Base-by-base conservation (phyloP, 2,797 vertebrate genomes). In the Momotus momota region DNA sequence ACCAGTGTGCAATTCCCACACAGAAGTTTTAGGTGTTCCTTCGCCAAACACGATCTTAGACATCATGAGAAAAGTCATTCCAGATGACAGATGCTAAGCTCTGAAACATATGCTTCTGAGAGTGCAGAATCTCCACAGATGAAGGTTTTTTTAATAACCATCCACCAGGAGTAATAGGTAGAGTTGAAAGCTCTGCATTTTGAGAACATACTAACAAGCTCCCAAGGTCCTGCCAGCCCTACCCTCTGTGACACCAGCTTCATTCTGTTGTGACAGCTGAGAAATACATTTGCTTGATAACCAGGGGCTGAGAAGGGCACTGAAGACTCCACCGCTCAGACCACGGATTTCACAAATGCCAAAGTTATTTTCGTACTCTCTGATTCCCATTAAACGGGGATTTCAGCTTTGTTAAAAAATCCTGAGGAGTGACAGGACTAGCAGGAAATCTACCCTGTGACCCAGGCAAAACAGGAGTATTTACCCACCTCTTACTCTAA, bases 201-300 rank as follows among this genome's bases (percentile, higher is more conserved):
- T 5, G 31, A 38, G 67, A 52, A 22, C 0, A 2, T 1, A n/a
- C 54, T 6, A 45, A 46, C 2, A 4, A 92, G 71, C 54, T 90
- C 33, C 57, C 43, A 27, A 43, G 52, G 35, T 45, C 70, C 73
- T 18, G 38, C 5, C 71, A 77, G 82, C 57, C 57, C 46, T 10
- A 0, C 3, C 18, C 66, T 20, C 87, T 41, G 71, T 0, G 10
- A 51, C 10, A 4, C 48, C 46, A 22, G 2, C 67, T 51, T 12
- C 10, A 1, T 13, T 10, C 70, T 46, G 35, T 3, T 40, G 18
- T 55, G 74, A 62, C 54, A 81, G 83, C 78, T 55, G 58, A 86
- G 8, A 43, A 86, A 62, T 43, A 78, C 49, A 2, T 38, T 11
- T 33, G 20, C 43, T 31, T 15, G 54, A 65, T 45, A 87, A 82